Evolutionary conservation across 1,140 invertebrate species (phyloP).

Genomic region (Drosophila jambulina): DNA sequence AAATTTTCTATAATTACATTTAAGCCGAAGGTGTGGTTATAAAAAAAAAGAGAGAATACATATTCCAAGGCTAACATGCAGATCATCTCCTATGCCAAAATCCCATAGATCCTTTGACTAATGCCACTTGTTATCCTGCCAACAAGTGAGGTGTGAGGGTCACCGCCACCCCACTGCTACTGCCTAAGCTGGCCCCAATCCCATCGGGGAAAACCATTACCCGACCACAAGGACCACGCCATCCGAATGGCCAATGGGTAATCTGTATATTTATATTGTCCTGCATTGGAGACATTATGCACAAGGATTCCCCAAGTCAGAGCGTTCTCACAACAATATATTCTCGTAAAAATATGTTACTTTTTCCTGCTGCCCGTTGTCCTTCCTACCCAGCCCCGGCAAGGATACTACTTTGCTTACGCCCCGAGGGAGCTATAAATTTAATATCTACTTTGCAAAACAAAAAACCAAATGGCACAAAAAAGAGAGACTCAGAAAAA

Average conservation of each 20-base stretch:
- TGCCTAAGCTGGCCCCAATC: conserved; percentile 34
- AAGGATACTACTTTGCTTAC: conserved; percentile 78
- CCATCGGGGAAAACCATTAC: conserved; percentile 52
- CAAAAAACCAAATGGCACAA: conserved; percentile 75
- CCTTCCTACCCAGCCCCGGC: conserved; percentile 4
- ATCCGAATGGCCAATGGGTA: conserved; percentile 54
- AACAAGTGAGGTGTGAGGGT: conserved; percentile 30
- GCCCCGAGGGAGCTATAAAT: conserved; percentile 84
- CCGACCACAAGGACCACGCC: conserved; percentile 49
- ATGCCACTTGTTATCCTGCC: conserved; percentile 60
- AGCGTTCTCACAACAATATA: conserved; percentile 68
- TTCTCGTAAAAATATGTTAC: conserved; percentile 83
- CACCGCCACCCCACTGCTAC: conserved; percentile 12
- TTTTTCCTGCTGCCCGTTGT: conserved; percentile 47
- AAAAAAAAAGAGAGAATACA: not conserved
- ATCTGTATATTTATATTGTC: conserved; percentile 83
- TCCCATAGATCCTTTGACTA: conserved; percentile 42
- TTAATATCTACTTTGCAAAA: conserved; percentile 85
- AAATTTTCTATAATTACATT: conserved; percentile 75
- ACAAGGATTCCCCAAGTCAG: conserved; percentile 68
- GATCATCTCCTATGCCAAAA: conserved; percentile 48
- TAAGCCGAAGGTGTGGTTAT: conserved; percentile 59
- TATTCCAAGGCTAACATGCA: conserved; percentile 47
- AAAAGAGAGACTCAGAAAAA: conserved; percentile 33
- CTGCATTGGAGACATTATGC: conserved; percentile 72